Percentiles rank a stretch among this genome's conserved stretches.
Evolutionary conservation across 1,140 invertebrate genomes (phyloP).

Genomic region (Hetaerina americana): DNA sequence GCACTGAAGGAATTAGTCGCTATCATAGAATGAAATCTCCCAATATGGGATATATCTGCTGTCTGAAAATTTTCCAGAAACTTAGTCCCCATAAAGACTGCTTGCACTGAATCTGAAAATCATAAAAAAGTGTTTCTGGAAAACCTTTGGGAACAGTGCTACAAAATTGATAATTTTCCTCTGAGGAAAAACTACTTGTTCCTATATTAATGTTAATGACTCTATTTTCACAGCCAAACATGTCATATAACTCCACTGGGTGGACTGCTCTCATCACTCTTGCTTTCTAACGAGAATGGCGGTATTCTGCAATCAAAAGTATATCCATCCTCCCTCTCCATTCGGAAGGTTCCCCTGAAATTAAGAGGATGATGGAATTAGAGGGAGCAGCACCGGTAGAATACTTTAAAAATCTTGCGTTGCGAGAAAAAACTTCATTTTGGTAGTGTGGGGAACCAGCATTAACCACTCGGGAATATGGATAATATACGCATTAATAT

Average conservation of each 20-base stretch:
- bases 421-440: no score
- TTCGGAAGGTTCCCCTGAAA: constrained; percentile 84
- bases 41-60: background rate
- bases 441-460: no score
- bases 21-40: background rate
- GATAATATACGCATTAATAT: no score
- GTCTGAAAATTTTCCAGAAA: background rate
- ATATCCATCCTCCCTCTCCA: constrained; percentile 92
- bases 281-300: constrained; percentile 89
- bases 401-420: no score
- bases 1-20: background rate
- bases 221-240: background rate
- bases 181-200: background rate
- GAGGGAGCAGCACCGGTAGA: no score
- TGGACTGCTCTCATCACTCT: constrained; percentile 53
- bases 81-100: background rate
- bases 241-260: background rate
- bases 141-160: background rate
- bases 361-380: constrained; percentile 18
- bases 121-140: background rate
- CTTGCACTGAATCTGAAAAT: background rate
- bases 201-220: background rate
- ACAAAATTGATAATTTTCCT: no score
- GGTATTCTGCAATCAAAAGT: constrained; percentile 94
- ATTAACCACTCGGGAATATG: no score